A percentile compares a stretch with the other conserved stretches of the same genome.
phyloP scores from a whole-genome alignment of 2,888 invertebrate genomes.

The Mythimna albipuncta region DNA sequence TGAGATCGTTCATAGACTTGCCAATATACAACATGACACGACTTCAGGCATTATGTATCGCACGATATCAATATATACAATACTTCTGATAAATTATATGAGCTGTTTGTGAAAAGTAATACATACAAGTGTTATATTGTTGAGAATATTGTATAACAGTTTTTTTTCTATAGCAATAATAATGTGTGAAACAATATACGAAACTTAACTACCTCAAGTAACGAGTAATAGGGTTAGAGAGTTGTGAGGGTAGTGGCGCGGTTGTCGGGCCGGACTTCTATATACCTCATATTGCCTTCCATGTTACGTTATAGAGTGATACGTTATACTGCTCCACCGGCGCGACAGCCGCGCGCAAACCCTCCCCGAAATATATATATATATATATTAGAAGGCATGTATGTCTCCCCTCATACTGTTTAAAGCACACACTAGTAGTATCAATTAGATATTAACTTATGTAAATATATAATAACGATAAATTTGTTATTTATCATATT shows the following conservation, averaged over 20 bases:
- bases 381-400: constrained; percentile 82
- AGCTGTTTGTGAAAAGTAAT: constrained; percentile 75
- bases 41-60: constrained; percentile 27
- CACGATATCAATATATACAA: constrained; percentile 57
- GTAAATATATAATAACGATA: constrained; percentile 86
- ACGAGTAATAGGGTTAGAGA: constrained; percentile 82
- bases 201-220: constrained; percentile 89
- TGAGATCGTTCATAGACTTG: constrained; percentile 57
- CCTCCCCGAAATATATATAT: constrained; percentile 68
- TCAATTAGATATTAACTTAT: constrained; percentile 82
- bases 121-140: constrained; percentile 81
- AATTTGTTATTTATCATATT: constrained; percentile 89
- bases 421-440: constrained; percentile 85
- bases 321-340: constrained; percentile 52
- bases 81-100: constrained; percentile 69
- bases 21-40: constrained; percentile 52
- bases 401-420: constrained; percentile 84
- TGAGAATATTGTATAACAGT: constrained; percentile 83
- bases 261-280: constrained; percentile 56
- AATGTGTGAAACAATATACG: constrained; percentile 83
- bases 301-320: constrained; percentile 70
- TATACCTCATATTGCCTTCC: constrained; percentile 84
- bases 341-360: constrained; percentile 45
- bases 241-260: constrained; percentile 71
- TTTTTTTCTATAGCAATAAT: constrained; percentile 86